Percentiles rank a stretch among this genome's conserved stretches.
These are phyloP conservation scores for Octomys mimax DNA, from an alignment of 2,797 vertebrate species.

Conservation along the genomic window DNA sequence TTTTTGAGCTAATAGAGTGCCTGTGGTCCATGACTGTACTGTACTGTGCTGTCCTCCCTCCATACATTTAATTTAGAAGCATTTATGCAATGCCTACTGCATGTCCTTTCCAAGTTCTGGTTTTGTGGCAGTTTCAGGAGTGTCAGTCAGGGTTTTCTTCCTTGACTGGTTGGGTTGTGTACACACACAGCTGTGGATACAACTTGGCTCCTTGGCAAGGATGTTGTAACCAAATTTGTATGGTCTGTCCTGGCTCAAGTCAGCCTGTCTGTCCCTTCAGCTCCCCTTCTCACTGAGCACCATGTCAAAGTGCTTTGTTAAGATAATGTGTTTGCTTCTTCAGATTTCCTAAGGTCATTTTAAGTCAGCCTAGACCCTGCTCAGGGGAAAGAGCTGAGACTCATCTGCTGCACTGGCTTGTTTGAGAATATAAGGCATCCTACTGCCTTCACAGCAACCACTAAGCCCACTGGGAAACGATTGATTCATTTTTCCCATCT, in stretches of 20 bases:
- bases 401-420: neutral
- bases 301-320: neutral
- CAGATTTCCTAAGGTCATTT: neutral
- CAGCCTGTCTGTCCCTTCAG: neutral
- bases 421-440: neutral
- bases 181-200: neutral
- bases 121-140: neutral
- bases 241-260: neutral
- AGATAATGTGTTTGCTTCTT: neutral
- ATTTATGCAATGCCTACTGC: accelerated
- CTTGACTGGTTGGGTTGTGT: neutral
- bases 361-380: neutral
- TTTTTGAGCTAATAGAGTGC: neutral
- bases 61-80: neutral
- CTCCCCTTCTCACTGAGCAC: neutral
- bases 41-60: neutral
- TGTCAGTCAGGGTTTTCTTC: neutral
- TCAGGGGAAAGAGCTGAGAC: neutral
- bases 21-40: neutral
- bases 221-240: neutral
- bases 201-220: neutral
- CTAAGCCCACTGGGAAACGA: constrained; percentile 5
- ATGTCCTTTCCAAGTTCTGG: neutral
- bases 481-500: neutral
- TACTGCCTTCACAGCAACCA: constrained; percentile 7